Conservation (phyloP, 1,140 invertebrate genomes). For the Aphaenogaster floridana region DNA sequence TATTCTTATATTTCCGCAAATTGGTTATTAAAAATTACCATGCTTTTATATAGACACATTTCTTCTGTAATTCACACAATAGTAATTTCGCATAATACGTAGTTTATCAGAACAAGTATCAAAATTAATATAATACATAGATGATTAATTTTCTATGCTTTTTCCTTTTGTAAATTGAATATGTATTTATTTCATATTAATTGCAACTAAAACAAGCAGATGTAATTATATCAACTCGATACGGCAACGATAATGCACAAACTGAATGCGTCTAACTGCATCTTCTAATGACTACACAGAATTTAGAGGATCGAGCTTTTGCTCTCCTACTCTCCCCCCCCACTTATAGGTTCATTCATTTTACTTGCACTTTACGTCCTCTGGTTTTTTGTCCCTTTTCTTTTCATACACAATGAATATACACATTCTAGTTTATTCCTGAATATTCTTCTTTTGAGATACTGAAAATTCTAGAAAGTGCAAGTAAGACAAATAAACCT, state of each 20-base stretch:
- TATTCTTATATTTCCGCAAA: background rate
- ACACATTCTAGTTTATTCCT: background rate
- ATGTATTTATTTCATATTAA: background rate
- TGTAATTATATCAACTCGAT: background rate
- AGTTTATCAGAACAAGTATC: background rate
- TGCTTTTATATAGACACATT: background rate
- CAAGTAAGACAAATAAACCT: background rate
- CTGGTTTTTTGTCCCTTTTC: background rate
- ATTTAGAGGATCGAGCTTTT: background rate
- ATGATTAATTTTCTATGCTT: background rate
- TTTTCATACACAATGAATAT: background rate
- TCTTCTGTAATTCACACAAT: background rate
- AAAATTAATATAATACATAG: background rate
- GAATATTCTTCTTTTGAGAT: background rate
- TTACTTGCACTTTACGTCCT: background rate
- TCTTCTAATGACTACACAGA: background rate
- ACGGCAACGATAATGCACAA: background rate
- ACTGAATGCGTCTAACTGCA: background rate
- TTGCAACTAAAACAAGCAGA: background rate
- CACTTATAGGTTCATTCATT: background rate
- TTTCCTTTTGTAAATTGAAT: background rate
- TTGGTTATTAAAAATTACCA: conserved; percentile 1
- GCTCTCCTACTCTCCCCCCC: background rate
- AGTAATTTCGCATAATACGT: background rate
- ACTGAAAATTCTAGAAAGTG: background rate